phyloP scores from a whole-genome alignment of 1,140 invertebrate species.

The Vollenhovia emeryi region DNA sequence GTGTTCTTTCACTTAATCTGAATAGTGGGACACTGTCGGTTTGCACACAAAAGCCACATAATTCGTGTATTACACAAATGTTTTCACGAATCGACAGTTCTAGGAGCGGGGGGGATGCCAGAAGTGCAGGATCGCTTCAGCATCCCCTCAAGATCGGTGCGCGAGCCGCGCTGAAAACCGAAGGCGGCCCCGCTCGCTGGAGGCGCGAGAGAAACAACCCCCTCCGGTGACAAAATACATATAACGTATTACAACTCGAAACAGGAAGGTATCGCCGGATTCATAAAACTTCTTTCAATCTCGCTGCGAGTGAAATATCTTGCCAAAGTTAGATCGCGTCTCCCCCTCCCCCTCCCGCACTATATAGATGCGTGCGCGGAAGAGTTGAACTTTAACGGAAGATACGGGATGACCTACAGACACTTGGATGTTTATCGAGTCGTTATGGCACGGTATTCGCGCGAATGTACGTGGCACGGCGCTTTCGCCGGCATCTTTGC shows the following conservation, averaged over 20 bases:
- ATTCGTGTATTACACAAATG: too few species aligned
- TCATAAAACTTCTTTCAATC: constrained; percentile 26
- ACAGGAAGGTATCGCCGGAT: neutral
- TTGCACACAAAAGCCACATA: too few species aligned
- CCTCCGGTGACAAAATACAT: constrained; percentile 22
- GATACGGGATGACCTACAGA: constrained; percentile 44
- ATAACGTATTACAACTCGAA: constrained; percentile 12
- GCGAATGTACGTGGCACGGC: constrained; percentile 38
- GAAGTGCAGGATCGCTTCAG: too few species aligned
- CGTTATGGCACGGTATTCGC: constrained; percentile 23
- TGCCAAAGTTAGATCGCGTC: neutral
- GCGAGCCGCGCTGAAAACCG: too few species aligned
- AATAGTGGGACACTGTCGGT: too few species aligned
- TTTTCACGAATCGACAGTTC: neutral
- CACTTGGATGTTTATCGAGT: constrained; percentile 43
- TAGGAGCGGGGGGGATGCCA: too few species aligned
- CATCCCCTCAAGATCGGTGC: too few species aligned
- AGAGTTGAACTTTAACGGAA: constrained; percentile 28
- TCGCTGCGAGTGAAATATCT: constrained; percentile 15
- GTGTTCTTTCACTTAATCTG: too few species aligned
- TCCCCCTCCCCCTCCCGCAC: neutral
- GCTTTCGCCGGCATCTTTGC: constrained; percentile 55
- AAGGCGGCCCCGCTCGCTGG: neutral
- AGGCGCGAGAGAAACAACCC: neutral
- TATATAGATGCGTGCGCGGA: neutral